Percentiles rank a stretch among this genome's conserved stretches.
Conservation (phyloP, 2,113 vertebrate genomes). For the Tragulus kanchil region DNA sequence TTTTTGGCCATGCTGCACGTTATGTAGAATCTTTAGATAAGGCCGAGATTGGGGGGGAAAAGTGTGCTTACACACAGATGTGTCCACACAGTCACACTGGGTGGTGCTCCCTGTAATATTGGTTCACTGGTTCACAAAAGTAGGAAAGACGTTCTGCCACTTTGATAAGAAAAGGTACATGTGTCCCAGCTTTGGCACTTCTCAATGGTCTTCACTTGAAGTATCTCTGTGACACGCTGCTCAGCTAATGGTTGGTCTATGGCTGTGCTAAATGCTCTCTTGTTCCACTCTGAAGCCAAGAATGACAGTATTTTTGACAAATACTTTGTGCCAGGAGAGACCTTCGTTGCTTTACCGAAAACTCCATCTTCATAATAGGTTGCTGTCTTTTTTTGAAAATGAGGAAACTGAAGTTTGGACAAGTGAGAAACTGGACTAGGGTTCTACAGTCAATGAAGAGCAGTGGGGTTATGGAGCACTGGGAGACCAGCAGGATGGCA, state of each 20-base stretch:
- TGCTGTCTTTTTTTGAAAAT: background rate
- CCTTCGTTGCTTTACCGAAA: background rate
- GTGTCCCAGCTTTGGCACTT: background rate
- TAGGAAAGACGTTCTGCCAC: background rate
- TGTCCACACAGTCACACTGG: background rate
- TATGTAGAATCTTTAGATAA: background rate
- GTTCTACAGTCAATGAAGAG: rapidly evolving
- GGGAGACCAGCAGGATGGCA: background rate
- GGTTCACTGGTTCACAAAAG: background rate
- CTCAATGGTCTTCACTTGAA: background rate
- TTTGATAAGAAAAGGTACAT: rapidly evolving
- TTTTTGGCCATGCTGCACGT: background rate
- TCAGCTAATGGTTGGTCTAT: background rate
- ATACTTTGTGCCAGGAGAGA: background rate
- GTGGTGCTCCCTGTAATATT: background rate
- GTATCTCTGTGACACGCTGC: background rate
- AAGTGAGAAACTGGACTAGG: background rate
- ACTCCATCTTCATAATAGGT: background rate
- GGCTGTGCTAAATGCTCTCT: rapidly evolving
- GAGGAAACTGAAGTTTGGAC: background rate
- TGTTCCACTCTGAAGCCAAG: background rate
- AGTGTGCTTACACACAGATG: background rate
- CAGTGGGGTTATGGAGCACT: background rate
- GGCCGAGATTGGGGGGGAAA: background rate
- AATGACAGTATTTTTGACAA: too few relatives aligned